Evolutionary conservation across 2,888 invertebrate genomes (phyloP).

Genomic region (Harmothoe impar): DNA sequence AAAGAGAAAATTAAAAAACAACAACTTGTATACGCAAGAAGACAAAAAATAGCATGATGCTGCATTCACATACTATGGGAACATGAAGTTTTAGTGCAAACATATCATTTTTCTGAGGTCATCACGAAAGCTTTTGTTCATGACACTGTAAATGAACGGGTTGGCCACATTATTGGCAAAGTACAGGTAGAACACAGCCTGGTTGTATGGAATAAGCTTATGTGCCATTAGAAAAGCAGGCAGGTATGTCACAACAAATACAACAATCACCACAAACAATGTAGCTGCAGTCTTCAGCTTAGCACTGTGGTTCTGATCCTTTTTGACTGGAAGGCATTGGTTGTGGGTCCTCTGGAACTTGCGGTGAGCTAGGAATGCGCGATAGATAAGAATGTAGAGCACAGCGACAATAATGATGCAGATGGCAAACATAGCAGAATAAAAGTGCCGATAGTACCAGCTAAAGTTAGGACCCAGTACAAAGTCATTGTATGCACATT

Average conservation of each 20-base stretch:
- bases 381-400: slow-evolving; percentile 81
- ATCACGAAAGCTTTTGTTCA: slow-evolving; percentile 82
- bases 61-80: too few species aligned
- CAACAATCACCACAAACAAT: too few species aligned
- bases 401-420: slow-evolving; percentile 76
- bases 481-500: too few species aligned
- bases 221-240: slow-evolving; percentile 36
- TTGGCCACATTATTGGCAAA: slow-evolving; percentile 83
- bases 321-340: slow-evolving; percentile 63
- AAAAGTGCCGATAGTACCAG: too few species aligned
- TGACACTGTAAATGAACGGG: slow-evolving; percentile 83
- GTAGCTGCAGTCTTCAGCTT: too few species aligned
- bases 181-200: slow-evolving; percentile 81
- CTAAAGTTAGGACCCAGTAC: too few species aligned
- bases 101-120: slow-evolving; percentile 74
- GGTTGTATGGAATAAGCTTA: slow-evolving; percentile 71
- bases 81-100: not conserved
- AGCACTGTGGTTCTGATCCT: too few species aligned
- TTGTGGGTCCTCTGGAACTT: slow-evolving; percentile 79
- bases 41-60: too few species aligned
- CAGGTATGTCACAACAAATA: too few species aligned
- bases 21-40: too few species aligned
- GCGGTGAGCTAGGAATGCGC: slow-evolving; percentile 74
- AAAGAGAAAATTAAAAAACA: too few species aligned
- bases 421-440: too few species aligned